These are phyloP conservation scores for Trachelus iudaicus DNA, from an alignment of 2,888 invertebrate genomes.

Conservation along the genomic window DNA sequence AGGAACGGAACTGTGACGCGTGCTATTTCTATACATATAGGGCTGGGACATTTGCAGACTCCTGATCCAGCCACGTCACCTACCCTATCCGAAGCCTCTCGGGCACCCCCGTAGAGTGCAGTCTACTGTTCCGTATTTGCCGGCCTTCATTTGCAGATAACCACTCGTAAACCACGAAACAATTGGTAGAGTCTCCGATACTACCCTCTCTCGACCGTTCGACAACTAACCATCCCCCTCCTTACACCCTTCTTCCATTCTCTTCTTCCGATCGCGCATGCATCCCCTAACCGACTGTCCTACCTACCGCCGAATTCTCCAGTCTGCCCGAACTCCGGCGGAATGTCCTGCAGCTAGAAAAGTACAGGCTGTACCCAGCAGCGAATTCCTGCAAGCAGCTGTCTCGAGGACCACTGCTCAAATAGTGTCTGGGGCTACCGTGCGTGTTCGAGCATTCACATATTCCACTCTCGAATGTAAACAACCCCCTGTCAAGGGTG, in stretches of 20 bases:
- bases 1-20: no score
- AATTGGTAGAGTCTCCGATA: slow-evolving; percentile 32
- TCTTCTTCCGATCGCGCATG: neutral
- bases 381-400: neutral
- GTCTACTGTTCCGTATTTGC: slow-evolving; percentile 31
- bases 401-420: slow-evolving; percentile 22
- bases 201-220: slow-evolving; percentile 28
- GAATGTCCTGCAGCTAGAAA: no score
- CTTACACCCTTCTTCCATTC: slow-evolving; percentile 31
- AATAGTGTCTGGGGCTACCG: neutral
- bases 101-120: no score
- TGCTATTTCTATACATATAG: no score
- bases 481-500: neutral
- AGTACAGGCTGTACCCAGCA: no score
- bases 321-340: no score
- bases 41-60: no score
- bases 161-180: slow-evolving; percentile 49
- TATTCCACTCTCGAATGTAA: neutral
- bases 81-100: no score
- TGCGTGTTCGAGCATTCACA: slow-evolving; percentile 1
- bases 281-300: no score
- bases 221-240: slow-evolving; percentile 35
- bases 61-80: no score
- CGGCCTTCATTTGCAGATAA: slow-evolving; percentile 54
- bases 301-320: no score